phyloP scores from a whole-genome alignment of 92 coral and sea anemone species.

The Phenganax subtilis region DNA sequence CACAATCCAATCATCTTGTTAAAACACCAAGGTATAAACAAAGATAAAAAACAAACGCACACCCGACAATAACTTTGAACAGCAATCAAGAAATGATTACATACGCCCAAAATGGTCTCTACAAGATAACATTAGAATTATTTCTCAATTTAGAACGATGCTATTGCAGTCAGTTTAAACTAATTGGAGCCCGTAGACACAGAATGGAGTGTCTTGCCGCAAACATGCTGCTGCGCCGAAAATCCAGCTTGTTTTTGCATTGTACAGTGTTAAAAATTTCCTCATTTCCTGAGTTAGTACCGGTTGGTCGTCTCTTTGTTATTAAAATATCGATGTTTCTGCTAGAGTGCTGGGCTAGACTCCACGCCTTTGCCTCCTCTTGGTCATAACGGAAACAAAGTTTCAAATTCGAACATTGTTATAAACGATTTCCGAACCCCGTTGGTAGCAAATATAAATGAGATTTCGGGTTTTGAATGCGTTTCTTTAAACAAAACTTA shows the following conservation, averaged over 20 bases:
- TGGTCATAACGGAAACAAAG: too few relatives aligned
- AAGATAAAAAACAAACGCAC: not conserved
- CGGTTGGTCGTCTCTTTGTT: not conserved
- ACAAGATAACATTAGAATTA: not conserved
- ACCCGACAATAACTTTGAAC: not conserved
- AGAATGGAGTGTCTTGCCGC: too few relatives aligned
- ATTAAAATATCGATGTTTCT: not conserved
- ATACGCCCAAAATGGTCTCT: not conserved
- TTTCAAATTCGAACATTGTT: too few relatives aligned
- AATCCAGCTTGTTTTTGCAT: not conserved
- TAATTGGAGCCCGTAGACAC: not conserved
- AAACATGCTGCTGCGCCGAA: not conserved
- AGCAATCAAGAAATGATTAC: not conserved
- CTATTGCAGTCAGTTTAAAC: not conserved
- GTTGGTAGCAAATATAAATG: too few relatives aligned
- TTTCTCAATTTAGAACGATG: slow-evolving; percentile 4
- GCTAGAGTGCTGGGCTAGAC: not conserved
- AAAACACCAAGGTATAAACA: not conserved
- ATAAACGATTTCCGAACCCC: too few relatives aligned
- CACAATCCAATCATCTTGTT: not conserved
- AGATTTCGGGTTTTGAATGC: too few relatives aligned
- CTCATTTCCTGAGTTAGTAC: not conserved
- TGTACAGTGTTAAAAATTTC: not conserved
- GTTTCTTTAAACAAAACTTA: too few relatives aligned
- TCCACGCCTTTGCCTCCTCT: not conserved